Conservation (phyloP, 2,888 invertebrate genomes). For the Hirtodrosophila confusa region DNA sequence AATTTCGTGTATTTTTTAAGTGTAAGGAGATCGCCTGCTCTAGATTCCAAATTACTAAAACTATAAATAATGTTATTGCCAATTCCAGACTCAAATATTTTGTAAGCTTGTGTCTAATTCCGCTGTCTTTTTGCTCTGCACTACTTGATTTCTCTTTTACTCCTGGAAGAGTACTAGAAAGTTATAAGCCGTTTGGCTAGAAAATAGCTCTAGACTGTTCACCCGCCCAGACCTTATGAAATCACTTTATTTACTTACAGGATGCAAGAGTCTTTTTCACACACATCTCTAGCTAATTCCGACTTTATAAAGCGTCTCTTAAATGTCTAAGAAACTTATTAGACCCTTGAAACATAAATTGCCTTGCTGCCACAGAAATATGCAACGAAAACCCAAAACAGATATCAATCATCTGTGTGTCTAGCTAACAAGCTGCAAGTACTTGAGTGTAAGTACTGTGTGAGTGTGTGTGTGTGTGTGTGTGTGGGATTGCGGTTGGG, state of each 20-base stretch:
- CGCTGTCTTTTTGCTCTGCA: too few species aligned
- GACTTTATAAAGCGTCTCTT: background rate
- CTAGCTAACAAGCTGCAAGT: constrained; percentile 50
- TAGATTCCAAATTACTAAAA: too few species aligned
- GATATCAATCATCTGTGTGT: constrained; percentile 52
- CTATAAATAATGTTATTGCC: too few species aligned
- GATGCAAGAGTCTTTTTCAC: constrained; percentile 17
- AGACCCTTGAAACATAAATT: constrained; percentile 20
- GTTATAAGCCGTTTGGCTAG: too few species aligned
- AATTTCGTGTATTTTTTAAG: too few species aligned
- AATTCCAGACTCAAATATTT: too few species aligned
- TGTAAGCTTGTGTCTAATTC: too few species aligned
- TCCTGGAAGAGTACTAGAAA: background rate
- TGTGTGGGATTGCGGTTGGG: constrained; percentile 35
- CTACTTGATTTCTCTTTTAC: background rate
- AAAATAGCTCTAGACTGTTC: background rate
- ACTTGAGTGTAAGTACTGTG: constrained; percentile 33
- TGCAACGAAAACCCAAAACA: constrained; percentile 32
- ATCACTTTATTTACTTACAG: background rate
- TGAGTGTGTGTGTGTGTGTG: constrained; percentile 10
- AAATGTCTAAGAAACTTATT: constrained; percentile 12
- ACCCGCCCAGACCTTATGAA: constrained; percentile 1
- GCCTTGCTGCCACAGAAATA: constrained; percentile 21
- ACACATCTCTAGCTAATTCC: constrained; percentile 13
- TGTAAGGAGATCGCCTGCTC: too few species aligned